Conservation (phyloP, 2,888 invertebrate species). For the Cepaea hortensis region DNA sequence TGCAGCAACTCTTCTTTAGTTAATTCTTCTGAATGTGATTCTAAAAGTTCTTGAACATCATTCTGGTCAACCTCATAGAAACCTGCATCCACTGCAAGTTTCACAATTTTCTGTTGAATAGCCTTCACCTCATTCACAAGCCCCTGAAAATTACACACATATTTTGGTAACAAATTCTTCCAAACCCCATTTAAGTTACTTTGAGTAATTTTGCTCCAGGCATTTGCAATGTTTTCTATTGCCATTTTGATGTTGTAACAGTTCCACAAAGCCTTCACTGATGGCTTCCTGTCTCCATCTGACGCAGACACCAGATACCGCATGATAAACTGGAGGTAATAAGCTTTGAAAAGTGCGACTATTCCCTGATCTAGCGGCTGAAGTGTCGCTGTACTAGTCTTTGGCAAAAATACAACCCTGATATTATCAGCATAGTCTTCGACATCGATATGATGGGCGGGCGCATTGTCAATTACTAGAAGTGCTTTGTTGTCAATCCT, state of each 20-base stretch:
- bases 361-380: slow-evolving; percentile 48
- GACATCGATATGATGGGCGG: slow-evolving; percentile 35
- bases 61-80: slow-evolving; percentile 16
- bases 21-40: slow-evolving; percentile 1
- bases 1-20: not conserved
- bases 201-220: slow-evolving; percentile 17
- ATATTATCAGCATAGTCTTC: slow-evolving; percentile 25
- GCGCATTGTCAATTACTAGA: slow-evolving; percentile 44
- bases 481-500: slow-evolving; percentile 39
- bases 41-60: slow-evolving; percentile 27
- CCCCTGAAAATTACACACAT: slow-evolving; percentile 5
- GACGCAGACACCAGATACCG: slow-evolving; percentile 14
- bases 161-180: slow-evolving; percentile 31
- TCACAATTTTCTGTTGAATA: not conserved
- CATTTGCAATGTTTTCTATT: slow-evolving; percentile 24
- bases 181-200: slow-evolving; percentile 17
- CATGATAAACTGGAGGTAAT: slow-evolving; percentile 23
- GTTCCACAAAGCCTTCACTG: slow-evolving; percentile 24
- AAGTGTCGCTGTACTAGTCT: slow-evolving; percentile 11
- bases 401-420: slow-evolving; percentile 43
- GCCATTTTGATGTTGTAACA: slow-evolving; percentile 26
- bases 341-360: slow-evolving; percentile 37
- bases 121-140: not conserved
- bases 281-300: not conserved
- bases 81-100: not conserved